Evolutionary conservation across 2,797 vertebrate genomes (phyloP).

Genomic region (Sebastes ruberrimus): DNA sequence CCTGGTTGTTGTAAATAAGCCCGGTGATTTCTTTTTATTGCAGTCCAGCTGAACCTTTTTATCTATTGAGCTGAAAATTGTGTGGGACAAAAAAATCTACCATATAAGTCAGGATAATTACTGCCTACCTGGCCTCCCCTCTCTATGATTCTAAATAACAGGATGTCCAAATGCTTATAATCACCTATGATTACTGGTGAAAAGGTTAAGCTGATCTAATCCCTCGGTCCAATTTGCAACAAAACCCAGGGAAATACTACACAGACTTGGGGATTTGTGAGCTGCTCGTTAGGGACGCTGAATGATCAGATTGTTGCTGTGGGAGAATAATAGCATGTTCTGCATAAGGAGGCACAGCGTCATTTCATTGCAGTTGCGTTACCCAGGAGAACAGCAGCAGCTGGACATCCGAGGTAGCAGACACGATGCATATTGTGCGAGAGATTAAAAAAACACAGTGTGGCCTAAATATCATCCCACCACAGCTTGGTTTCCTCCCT

Average conservation of each 20-base stretch:
- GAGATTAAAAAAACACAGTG: conserved; percentile 46
- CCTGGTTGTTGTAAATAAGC: conserved; percentile 63
- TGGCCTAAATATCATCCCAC: conserved; percentile 73
- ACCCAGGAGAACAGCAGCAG: conserved; percentile 69
- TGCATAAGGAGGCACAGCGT: conserved; percentile 60
- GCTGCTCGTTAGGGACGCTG: conserved; percentile 61
- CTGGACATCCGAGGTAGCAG: conserved; percentile 63
- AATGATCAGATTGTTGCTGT: conserved; percentile 69
- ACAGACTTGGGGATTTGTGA: conserved; percentile 60
- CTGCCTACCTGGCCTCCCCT: conserved; percentile 27
- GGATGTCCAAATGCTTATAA: conserved; percentile 69
- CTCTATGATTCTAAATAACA: conserved; percentile 62
- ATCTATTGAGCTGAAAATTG: conserved; percentile 56
- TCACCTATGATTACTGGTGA: conserved; percentile 69
- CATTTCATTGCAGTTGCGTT: conserved; percentile 50
- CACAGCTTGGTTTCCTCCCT: conserved; percentile 60
- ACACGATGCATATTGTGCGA: conserved; percentile 63
- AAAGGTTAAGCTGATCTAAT: conserved; percentile 76
- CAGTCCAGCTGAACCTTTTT: conserved; percentile 52
- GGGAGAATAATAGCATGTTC: conserved; percentile 72
- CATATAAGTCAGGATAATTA: conserved; percentile 64
- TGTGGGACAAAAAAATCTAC: conserved; percentile 41
- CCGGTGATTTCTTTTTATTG: conserved; percentile 56
- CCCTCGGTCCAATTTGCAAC: conserved; percentile 49
- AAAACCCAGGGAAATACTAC: conserved; percentile 60